Evolutionary conservation across 2,113 vertebrate species (phyloP), one percentile per base, ranked within the genome.

Genomic region (Toxotes jaculatrix): DNA sequence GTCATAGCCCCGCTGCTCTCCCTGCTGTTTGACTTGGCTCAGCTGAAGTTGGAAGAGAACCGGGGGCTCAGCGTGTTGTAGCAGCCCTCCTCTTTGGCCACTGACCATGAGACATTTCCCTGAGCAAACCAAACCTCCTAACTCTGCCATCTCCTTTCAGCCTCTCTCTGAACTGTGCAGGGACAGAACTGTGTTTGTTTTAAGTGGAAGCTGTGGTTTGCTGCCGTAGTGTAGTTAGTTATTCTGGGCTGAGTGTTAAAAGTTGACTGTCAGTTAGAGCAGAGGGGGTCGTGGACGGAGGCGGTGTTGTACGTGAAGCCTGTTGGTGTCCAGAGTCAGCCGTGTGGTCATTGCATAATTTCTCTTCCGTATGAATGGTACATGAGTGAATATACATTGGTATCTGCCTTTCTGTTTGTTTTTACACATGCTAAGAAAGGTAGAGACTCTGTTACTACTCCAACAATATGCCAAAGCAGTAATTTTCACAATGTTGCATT

Each of bases 331-430:
- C 79, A 77, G 67, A 55, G 75, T 71, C 65, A 59, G 76, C 81
- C n/a, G 78, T 92, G 84, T 81, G 80, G 72, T 88, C 84, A 82
- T 87, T 89, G 92, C 80, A 38, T 89, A 87, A 91, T 91, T 74
- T 77, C 49, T 60, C 49, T 16, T 74, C 57, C 60, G 61, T 80
- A 49, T 88, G 71, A 87, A 4, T 57, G n/a, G 60, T 40, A 9
- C 70, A 74, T 77, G 77, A 64, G 2, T 64, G 27, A 64, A 53
- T 87, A 38, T 66, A 66, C 71, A 66, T 32, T 31, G 2, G 13
- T 68, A 1, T 21, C 11, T 19, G 12, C 23, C 8, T 53, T 68
- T 5, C 38, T 78, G 34, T 74, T 79, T 62, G 31, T 65, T 47
- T 84, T 36, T 71, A 67, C 61, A 23, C 21, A 34, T 53, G 34